phyloP scores from a whole-genome alignment of 2,888 invertebrate species.

The Scaptomyza parva region DNA sequence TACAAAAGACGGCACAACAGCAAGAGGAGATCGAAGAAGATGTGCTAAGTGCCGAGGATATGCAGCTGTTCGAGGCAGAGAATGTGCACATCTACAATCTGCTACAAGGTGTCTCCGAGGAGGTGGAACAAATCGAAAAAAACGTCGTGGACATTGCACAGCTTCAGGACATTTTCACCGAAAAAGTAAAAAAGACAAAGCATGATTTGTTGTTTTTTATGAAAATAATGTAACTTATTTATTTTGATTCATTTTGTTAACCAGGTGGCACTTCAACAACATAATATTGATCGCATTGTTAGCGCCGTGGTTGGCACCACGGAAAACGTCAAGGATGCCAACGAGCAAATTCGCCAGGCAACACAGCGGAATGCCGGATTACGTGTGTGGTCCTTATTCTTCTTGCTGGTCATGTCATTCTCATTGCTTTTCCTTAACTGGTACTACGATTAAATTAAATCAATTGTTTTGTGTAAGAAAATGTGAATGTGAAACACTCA shows the following conservation, averaged over 20 bases:
- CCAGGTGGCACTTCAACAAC: slow-evolving; percentile 95
- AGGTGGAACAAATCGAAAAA: slow-evolving; percentile 94
- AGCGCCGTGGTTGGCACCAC: slow-evolving; percentile 95
- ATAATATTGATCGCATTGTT: slow-evolving; percentile 95
- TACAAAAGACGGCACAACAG: slow-evolving; percentile 79
- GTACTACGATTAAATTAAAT: slow-evolving; percentile 93
- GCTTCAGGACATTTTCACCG: slow-evolving; percentile 97
- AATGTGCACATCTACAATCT: slow-evolving; percentile 95
- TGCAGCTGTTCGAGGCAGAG: slow-evolving; percentile 97
- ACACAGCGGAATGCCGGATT: slow-evolving; percentile 98
- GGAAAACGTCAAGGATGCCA: slow-evolving; percentile 98
- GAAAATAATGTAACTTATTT: background rate
- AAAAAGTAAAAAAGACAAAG: slow-evolving; percentile 87
- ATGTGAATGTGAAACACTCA: slow-evolving; percentile 30
- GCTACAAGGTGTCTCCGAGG: slow-evolving; percentile 94
- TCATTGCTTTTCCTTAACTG: slow-evolving; percentile 98
- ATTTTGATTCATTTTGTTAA: background rate
- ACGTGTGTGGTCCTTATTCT: slow-evolving; percentile 97
- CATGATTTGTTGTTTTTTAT: background rate
- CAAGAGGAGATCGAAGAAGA: slow-evolving; percentile 79
- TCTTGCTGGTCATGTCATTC: slow-evolving; percentile 97
- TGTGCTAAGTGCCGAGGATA: slow-evolving; percentile 92
- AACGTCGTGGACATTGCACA: slow-evolving; percentile 98
- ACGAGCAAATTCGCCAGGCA: slow-evolving; percentile 98
- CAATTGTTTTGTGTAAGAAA: slow-evolving; percentile 32